These are phyloP conservation scores for Heliconius ethilla DNA, from an alignment of 2,888 invertebrate species.

Conservation along the genomic window DNA sequence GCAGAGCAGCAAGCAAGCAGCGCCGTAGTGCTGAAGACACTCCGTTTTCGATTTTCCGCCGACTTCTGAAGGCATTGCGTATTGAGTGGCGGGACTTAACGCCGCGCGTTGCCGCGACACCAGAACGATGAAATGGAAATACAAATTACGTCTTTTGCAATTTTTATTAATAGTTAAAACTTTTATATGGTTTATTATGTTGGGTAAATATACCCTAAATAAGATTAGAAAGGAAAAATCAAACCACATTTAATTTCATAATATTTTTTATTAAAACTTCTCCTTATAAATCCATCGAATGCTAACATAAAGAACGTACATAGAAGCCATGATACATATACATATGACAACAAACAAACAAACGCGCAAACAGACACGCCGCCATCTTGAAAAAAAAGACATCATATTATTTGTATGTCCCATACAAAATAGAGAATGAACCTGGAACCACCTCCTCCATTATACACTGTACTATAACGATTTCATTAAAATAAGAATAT, in stretches of 20 bases:
- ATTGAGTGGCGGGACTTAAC: too few relatives aligned
- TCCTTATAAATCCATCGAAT: slow-evolving; percentile 81
- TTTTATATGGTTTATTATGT: too few relatives aligned
- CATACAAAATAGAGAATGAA: background rate
- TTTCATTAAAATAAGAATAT: slow-evolving; percentile 2
- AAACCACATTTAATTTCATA: slow-evolving; percentile 64
- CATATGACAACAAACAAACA: slow-evolving; percentile 50
- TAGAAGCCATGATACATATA: slow-evolving; percentile 72
- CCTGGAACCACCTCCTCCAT: background rate
- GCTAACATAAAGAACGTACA: slow-evolving; percentile 78
- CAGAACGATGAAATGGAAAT: too few relatives aligned
- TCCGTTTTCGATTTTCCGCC: too few relatives aligned
- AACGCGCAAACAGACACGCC: slow-evolving; percentile 51
- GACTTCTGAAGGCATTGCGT: too few relatives aligned
- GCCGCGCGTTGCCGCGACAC: too few relatives aligned
- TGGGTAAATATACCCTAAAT: background rate
- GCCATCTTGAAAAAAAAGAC: slow-evolving; percentile 48
- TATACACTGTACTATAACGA: background rate
- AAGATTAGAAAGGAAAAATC: slow-evolving; percentile 45
- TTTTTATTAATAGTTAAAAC: too few relatives aligned
- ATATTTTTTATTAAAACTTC: slow-evolving; percentile 80
- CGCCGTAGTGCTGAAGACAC: too few relatives aligned
- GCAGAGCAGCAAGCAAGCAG: too few relatives aligned
- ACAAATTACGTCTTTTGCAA: too few relatives aligned
- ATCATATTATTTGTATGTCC: background rate